phyloP scores from a whole-genome alignment of 2,888 invertebrate species.

The Embidobia sp. region DNA sequence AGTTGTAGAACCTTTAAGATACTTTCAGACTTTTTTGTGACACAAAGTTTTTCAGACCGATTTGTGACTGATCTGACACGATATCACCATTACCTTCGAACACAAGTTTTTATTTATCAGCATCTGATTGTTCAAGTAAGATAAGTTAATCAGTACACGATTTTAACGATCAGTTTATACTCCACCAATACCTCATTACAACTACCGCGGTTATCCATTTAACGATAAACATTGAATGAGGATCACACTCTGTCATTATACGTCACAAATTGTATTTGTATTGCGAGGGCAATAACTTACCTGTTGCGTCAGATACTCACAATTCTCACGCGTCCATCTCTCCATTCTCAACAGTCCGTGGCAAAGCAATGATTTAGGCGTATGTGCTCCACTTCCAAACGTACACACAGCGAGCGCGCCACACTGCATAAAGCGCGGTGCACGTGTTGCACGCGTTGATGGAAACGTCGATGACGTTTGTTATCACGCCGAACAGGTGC shows the following conservation, averaged over 20 bases:
- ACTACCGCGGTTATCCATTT: too few relatives aligned
- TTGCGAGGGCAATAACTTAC: slow-evolving; percentile 38
- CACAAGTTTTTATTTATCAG: too few relatives aligned
- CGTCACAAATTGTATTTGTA: slow-evolving; percentile 30
- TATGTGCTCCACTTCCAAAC: slow-evolving; percentile 34
- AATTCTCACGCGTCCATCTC: slow-evolving; percentile 53
- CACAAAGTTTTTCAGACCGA: too few relatives aligned
- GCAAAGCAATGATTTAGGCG: slow-evolving; percentile 43
- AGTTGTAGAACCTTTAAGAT: too few relatives aligned
- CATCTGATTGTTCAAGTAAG: too few relatives aligned
- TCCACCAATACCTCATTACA: too few relatives aligned
- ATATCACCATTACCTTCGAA: too few relatives aligned
- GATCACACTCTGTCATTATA: slow-evolving; percentile 16
- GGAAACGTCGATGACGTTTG: slow-evolving; percentile 46
- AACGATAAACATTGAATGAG: too few relatives aligned
- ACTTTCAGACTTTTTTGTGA: too few relatives aligned
- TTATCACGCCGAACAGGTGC: slow-evolving; percentile 4
- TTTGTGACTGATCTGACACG: too few relatives aligned
- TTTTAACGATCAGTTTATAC: too few relatives aligned
- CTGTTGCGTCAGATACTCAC: slow-evolving; percentile 59
- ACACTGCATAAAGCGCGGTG: slow-evolving; percentile 23
- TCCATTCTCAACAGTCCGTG: slow-evolving; percentile 31
- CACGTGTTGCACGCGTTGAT: slow-evolving; percentile 35
- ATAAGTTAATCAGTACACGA: too few relatives aligned
- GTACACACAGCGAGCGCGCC: slow-evolving; percentile 10